Percentiles rank a stretch among this genome's conserved stretches.
Evolutionary conservation across 2,797 vertebrate species (phyloP).

Genomic region (Heteromormyrus szaboi): DNA sequence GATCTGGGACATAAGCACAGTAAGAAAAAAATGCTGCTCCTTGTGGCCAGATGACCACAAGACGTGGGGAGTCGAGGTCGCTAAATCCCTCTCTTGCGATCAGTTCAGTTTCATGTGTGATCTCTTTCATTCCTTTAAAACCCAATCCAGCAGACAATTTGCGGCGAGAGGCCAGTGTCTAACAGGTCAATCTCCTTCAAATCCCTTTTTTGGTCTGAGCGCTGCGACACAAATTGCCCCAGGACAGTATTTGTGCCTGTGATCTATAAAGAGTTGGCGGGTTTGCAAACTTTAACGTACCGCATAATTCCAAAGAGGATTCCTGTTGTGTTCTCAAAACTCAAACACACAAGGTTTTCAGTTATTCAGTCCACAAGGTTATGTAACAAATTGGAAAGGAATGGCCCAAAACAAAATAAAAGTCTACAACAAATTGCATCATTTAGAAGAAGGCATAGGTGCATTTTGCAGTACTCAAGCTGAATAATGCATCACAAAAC

Average conservation of each 20-base stretch:
- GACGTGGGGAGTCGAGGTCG: neutral
- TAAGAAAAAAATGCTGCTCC: neutral
- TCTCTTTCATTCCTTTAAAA: neutral
- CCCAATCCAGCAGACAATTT: conserved; percentile 11
- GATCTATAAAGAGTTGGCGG: neutral
- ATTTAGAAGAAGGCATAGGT: neutral
- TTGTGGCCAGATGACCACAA: neutral
- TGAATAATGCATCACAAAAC: neutral
- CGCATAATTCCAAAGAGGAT: neutral
- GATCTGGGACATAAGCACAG: neutral
- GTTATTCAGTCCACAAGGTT: neutral
- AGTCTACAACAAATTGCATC: neutral
- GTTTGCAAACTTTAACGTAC: neutral
- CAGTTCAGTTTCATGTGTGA: neutral
- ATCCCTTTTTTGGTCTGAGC: neutral
- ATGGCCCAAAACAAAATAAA: neutral
- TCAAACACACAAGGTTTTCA: neutral
- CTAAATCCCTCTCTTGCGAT: neutral
- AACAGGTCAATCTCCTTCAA: conserved; percentile 4
- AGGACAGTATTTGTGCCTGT: neutral
- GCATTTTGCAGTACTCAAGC: neutral
- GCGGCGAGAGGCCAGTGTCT: neutral
- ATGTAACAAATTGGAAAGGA: conserved; percentile 7
- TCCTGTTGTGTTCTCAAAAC: neutral
- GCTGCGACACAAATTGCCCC: neutral